phyloP scores from a whole-genome alignment of 1,140 invertebrate species.

The Vanessa tameamea region DNA sequence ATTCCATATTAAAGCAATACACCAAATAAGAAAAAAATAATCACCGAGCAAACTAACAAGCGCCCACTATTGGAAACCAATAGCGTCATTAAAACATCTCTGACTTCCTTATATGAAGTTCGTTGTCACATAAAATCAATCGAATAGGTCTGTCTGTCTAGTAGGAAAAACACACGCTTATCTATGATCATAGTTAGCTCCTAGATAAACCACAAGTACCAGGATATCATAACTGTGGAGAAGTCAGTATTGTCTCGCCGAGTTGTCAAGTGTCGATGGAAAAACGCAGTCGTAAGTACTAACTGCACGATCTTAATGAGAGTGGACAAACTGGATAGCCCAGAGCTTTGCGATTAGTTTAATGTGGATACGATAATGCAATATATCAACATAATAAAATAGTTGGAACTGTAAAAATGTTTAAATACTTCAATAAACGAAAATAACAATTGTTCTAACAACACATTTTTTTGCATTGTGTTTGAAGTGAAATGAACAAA shows the following conservation, averaged over 20 bases:
- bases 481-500: too few species aligned
- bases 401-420: too few species aligned
- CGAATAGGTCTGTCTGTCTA: constrained; percentile 11
- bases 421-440: too few species aligned
- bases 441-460: too few species aligned
- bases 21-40: constrained; percentile 31
- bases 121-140: constrained; percentile 33
- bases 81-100: constrained; percentile 32
- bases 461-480: too few species aligned
- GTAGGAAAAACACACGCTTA: constrained; percentile 48
- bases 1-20: not conserved
- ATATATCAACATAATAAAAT: too few species aligned
- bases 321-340: constrained; percentile 72
- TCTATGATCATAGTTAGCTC: constrained; percentile 73
- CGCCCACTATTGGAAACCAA: constrained; percentile 22
- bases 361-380: constrained; percentile 7
- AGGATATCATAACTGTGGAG: constrained; percentile 54
- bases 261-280: constrained; percentile 61
- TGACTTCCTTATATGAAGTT: constrained; percentile 34
- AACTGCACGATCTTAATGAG: constrained; percentile 74
- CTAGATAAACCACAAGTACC: constrained; percentile 66
- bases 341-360: not conserved
- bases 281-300: constrained; percentile 66
- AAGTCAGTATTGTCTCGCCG: constrained; percentile 48
- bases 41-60: constrained; percentile 9